Evolutionary conservation across 2,888 invertebrate species (phyloP).

Genomic region (Ophion obscuratus): DNA sequence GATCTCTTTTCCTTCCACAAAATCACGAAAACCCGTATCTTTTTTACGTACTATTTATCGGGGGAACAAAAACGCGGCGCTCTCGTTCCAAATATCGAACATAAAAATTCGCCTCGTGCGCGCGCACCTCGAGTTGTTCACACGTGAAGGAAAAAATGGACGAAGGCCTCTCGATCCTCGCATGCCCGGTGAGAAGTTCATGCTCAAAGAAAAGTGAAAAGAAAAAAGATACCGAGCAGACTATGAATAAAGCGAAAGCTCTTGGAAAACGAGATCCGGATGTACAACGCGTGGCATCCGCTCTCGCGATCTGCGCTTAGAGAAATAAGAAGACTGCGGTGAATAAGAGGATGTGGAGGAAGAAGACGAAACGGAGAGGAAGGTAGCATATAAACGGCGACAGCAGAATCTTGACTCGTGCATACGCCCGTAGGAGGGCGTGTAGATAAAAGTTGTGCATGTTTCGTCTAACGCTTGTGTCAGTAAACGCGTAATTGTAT

Average conservation of each 20-base stretch:
- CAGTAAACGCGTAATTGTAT: constrained; percentile 67
- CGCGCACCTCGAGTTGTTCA: no score
- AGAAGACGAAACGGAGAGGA: constrained; percentile 29
- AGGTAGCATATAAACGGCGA: constrained; percentile 43
- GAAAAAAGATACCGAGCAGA: neutral
- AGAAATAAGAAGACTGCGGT: neutral
- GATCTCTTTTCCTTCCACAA: neutral
- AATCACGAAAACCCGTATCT: neutral
- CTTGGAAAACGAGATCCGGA: neutral
- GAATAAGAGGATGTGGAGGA: neutral
- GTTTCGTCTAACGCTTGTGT: constrained; percentile 68
- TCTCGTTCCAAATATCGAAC: neutral
- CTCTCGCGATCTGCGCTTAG: constrained; percentile 20
- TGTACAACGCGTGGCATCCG: constrained; percentile 19
- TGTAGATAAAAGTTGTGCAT: constrained; percentile 68
- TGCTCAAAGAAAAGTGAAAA: neutral
- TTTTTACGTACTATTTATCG: neutral
- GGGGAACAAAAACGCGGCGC: no score
- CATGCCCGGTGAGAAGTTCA: neutral
- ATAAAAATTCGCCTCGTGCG: neutral
- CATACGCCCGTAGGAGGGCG: constrained; percentile 56
- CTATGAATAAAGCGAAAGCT: neutral
- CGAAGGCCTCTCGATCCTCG: constrained; percentile 27
- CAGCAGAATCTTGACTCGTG: constrained; percentile 68
- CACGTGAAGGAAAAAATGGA: constrained; percentile 34